phyloP scores from a whole-genome alignment of 2,113 vertebrate species.

The Sander lucioperca region DNA sequence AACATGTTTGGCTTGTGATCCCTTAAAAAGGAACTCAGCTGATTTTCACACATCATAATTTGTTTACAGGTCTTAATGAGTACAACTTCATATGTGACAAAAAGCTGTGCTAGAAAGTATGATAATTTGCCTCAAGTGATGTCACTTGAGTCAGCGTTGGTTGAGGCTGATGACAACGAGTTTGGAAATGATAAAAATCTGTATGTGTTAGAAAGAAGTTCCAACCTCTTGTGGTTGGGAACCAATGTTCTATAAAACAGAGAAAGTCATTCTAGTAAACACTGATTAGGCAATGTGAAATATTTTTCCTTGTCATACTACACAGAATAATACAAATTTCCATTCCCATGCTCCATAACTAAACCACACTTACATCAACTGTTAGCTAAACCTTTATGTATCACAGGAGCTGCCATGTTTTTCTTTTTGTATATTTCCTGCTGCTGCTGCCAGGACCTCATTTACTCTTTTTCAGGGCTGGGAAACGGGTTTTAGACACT shows the following conservation, averaged over 20 bases:
- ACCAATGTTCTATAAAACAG: background rate
- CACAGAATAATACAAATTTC: conserved; percentile 11
- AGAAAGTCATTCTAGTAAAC: background rate
- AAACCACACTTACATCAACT: conserved; percentile 13
- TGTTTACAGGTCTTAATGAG: background rate
- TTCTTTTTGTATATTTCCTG: conserved; percentile 38
- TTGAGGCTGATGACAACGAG: background rate
- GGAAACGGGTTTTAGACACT: conserved; percentile 66
- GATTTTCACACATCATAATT: background rate
- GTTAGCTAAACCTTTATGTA: conserved; percentile 11
- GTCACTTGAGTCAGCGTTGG: background rate
- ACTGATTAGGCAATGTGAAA: background rate
- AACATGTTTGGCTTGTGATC: background rate
- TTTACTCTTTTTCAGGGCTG: conserved; percentile 67
- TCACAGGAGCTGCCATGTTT: conserved; percentile 34
- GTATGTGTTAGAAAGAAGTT: background rate
- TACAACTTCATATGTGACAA: background rate
- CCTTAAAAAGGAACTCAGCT: background rate
- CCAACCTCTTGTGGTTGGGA: background rate
- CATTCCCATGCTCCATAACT: conserved; percentile 16
- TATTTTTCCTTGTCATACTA: conserved; percentile 6
- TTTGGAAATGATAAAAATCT: background rate
- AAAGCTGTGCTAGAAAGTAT: background rate
- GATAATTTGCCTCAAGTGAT: background rate
- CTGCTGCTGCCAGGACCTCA: conserved; percentile 67